Conservation (phyloP, 2,113 vertebrate species). For the Cyprinodon variegatus region DNA sequence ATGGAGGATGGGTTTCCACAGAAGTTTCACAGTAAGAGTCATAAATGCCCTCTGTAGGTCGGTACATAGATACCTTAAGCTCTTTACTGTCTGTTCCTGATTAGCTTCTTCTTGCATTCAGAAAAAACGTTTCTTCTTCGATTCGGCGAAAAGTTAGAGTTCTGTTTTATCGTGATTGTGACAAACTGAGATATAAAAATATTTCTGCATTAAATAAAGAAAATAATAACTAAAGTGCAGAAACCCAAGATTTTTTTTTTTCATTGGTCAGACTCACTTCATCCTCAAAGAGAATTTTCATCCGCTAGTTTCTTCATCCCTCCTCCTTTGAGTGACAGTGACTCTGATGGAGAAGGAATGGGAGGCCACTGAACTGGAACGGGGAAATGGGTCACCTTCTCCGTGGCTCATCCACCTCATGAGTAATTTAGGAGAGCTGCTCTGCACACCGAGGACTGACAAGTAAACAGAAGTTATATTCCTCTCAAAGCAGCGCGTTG, state of each 20-base stretch:
- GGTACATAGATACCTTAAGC: no score
- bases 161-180: background rate
- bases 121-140: no score
- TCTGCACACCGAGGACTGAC: slow-evolving; percentile 20
- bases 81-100: no score
- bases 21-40: no score
- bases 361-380: slow-evolving; percentile 46
- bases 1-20: no score
- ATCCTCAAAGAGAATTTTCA: background rate
- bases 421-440: slow-evolving; percentile 57
- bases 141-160: no score
- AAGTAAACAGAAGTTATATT: slow-evolving; percentile 36
- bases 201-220: background rate
- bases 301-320: no score
- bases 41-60: no score
- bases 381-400: slow-evolving; percentile 65
- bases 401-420: slow-evolving; percentile 44
- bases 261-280: background rate
- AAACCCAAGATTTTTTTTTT: background rate
- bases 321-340: slow-evolving; percentile 16
- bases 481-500: slow-evolving; percentile 25
- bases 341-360: slow-evolving; percentile 19
- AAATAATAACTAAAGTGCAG: background rate
- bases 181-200: background rate
- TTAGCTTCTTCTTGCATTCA: no score